Evolutionary conservation across 1,140 invertebrate species (phyloP).

Genomic region (Bombyx mori): DNA sequence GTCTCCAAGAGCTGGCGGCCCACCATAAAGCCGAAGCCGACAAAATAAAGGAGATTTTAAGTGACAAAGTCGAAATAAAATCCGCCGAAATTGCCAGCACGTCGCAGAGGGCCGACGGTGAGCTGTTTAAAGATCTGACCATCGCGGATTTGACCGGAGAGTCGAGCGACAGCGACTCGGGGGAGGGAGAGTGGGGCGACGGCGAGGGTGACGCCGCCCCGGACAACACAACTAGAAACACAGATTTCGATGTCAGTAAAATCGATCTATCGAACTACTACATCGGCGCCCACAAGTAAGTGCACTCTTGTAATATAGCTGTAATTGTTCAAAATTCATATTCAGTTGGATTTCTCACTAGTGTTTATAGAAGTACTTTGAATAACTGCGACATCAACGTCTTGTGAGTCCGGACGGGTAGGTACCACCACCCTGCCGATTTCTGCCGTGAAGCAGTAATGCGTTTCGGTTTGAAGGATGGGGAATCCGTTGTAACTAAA

Average conservation of each 20-base stretch:
- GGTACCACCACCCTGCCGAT: no score
- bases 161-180: constrained; percentile 24
- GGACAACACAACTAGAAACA: constrained; percentile 15
- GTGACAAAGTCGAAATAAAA: constrained; percentile 4
- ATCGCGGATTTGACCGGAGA: constrained; percentile 41
- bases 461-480: no score
- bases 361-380: no score
- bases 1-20: constrained; percentile 33
- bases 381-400: no score
- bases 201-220: constrained; percentile 10
- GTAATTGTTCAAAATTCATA: no score
- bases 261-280: constrained; percentile 22
- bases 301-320: neutral
- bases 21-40: constrained; percentile 38
- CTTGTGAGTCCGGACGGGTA: no score
- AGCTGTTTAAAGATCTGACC: constrained; percentile 25
- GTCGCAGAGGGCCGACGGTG: constrained; percentile 15
- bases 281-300: constrained; percentile 42
- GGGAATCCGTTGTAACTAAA: no score
- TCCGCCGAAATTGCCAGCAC: constrained; percentile 9
- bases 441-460: no score
- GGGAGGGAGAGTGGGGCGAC: constrained; percentile 2
- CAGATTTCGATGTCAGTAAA: constrained; percentile 16
- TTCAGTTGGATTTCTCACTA: no score
- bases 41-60: constrained; percentile 13